Percentiles rank a stretch among this genome's conserved stretches.
These are phyloP conservation scores for Spea bombifrons DNA, from an alignment of 2,113 vertebrate genomes.

Conservation along the genomic window DNA sequence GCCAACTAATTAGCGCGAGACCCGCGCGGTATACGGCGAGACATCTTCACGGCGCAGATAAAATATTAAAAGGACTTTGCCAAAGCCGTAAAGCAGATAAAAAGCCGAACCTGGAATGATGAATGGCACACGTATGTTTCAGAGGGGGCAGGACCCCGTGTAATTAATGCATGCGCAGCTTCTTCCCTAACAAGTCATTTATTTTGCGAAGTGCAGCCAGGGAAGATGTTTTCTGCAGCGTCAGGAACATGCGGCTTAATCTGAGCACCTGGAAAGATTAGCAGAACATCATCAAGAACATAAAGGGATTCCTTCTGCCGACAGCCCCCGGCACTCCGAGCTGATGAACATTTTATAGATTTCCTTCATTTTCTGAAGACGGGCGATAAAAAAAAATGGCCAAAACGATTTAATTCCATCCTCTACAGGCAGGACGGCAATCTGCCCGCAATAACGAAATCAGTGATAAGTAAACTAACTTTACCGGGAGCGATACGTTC, in stretches of 20 bases:
- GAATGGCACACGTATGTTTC: background rate
- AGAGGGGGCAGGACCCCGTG: background rate
- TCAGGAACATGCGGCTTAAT: background rate
- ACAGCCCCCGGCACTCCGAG: background rate
- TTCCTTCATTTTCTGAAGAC: background rate
- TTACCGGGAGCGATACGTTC: too few species aligned
- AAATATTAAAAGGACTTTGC: background rate
- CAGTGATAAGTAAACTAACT: too few species aligned
- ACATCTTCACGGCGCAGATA: background rate
- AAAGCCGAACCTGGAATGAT: background rate
- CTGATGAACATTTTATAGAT: background rate
- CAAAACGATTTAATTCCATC: too few species aligned
- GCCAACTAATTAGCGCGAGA: constrained; percentile 26
- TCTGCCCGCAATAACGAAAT: too few species aligned
- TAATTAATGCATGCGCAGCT: constrained; percentile 17
- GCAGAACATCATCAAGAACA: background rate
- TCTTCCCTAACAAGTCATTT: background rate
- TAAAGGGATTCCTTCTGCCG: background rate
- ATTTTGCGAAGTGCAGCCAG: background rate
- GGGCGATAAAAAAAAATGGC: too few species aligned
- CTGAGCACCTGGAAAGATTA: constrained; percentile 11
- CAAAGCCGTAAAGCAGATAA: background rate
- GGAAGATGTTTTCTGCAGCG: background rate
- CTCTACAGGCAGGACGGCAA: too few species aligned
- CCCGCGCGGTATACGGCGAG: background rate